Conservation (phyloP, 2,888 invertebrate genomes). For the Drosophila mulleri region DNA sequence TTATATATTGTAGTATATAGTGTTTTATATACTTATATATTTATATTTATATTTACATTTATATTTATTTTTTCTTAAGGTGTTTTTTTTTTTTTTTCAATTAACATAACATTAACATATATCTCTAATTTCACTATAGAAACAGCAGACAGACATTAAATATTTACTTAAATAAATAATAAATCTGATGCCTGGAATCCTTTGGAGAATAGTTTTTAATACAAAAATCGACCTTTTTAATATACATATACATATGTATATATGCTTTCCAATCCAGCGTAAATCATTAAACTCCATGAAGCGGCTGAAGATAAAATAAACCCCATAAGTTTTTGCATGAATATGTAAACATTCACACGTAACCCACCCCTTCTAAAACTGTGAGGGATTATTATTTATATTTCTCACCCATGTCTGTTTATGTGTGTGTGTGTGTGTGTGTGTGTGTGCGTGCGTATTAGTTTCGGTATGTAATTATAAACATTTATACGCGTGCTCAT, state of each 20-base stretch:
- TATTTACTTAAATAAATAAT: conserved; percentile 4
- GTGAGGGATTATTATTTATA: conserved; percentile 28
- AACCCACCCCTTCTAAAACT: conserved; percentile 38
- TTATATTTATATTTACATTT: no score
- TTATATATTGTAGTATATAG: no score
- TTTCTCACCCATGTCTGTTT: conserved; percentile 22
- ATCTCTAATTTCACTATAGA: no score
- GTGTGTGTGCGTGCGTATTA: conserved; percentile 8
- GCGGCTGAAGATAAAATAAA: conserved; percentile 46
- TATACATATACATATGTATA: background rate
- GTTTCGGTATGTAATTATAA: conserved; percentile 70
- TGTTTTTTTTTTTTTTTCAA: no score
- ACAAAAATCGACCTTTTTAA: background rate
- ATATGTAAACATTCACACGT: conserved; percentile 46
- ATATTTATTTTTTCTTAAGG: no score
- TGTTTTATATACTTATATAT: no score
- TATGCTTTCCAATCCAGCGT: background rate
- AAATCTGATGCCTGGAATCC: background rate
- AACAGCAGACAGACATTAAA: background rate
- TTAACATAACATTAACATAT: no score
- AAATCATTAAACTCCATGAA: conserved; percentile 4
- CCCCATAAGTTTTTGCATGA: conserved; percentile 53
- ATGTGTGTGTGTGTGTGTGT: background rate
- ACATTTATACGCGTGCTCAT: conserved; percentile 78
- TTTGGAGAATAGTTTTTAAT: background rate